Base-by-base conservation (phyloP, 92 coral and sea anemone species). In the Palythoa grandiflora region DNA sequence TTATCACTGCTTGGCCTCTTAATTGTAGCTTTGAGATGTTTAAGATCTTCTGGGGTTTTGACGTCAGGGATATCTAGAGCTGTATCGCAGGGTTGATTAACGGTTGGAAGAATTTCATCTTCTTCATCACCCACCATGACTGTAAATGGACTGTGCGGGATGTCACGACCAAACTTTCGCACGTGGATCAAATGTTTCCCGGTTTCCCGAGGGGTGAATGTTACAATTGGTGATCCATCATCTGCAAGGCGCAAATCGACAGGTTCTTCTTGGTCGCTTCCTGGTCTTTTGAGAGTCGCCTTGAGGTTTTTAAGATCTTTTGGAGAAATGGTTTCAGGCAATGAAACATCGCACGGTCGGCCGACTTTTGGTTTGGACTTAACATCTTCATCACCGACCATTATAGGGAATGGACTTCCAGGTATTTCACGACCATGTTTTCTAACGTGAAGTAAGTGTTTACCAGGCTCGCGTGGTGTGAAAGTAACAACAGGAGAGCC, bases 71-170 rank as follows among this genome's bases (percentile, higher is more conserved):
- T 60, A 20, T 81, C 75, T 15, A 81, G 75, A 68, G 86, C 86
- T 9, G 96, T 93, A 79, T 97, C 98, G 12, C 96, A 94, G 17
- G 98, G 94, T 80, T 92, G 98, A 10, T 94, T 94, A 8, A 95
- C 94, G 9, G 98, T 94, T 83, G 83, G 94, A 71, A 93, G 81
- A 75, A 93, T 96, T 6, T 97, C 96, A 5, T 94, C 87, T 60
- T 97, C 91, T 38, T 93, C 98, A 1, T 97, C 98, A 61, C 94
- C 92, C 48, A 96, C 98, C 98, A 96, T 89, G 50, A 96, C 98
- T n/a, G 98, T 91, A 92, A 96, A 96, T 9, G 98, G 98, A 83
- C 98, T 96, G 93, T 96, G 94, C 81, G 93, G 93, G 37, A 96
- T 96, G 63, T 96, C 96, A 19, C 84, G 92, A 6, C 93, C 94